Conservation (phyloP, 2,113 vertebrate genomes). For the Camelus bactrianus region DNA sequence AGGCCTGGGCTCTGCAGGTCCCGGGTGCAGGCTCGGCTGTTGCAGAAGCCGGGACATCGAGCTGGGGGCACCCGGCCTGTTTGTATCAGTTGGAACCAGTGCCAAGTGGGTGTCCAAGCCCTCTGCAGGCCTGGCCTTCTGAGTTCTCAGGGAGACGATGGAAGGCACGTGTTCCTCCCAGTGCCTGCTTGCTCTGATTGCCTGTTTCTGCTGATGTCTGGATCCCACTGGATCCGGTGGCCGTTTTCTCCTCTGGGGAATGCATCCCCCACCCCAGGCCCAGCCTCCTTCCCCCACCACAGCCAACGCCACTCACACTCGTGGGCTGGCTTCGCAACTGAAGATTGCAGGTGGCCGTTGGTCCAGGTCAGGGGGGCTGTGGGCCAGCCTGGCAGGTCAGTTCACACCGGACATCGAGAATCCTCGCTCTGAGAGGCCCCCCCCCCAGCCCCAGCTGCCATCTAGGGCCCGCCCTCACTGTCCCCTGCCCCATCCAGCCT, state of each 20-base stretch:
- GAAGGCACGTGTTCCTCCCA: background rate
- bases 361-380: background rate
- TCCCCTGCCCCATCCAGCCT: background rate
- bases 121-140: background rate
- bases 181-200: background rate
- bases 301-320: background rate
- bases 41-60: background rate
- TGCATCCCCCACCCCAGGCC: background rate
- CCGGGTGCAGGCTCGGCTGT: background rate
- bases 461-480: background rate
- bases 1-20: background rate
- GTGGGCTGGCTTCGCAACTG: background rate
- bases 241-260: background rate
- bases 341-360: background rate
- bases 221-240: background rate
- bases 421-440: background rate
- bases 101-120: background rate
- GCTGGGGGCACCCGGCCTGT: background rate
- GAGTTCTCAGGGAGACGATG: background rate
- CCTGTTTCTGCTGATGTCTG: background rate
- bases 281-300: background rate
- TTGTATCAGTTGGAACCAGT: background rate
- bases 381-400: background rate
- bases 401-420: background rate
- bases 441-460: background rate